A percentile compares a stretch with the other conserved stretches of the same genome.
Conservation (phyloP, 2,888 invertebrate genomes). For the Caenorhabditis drosophilae region DNA sequence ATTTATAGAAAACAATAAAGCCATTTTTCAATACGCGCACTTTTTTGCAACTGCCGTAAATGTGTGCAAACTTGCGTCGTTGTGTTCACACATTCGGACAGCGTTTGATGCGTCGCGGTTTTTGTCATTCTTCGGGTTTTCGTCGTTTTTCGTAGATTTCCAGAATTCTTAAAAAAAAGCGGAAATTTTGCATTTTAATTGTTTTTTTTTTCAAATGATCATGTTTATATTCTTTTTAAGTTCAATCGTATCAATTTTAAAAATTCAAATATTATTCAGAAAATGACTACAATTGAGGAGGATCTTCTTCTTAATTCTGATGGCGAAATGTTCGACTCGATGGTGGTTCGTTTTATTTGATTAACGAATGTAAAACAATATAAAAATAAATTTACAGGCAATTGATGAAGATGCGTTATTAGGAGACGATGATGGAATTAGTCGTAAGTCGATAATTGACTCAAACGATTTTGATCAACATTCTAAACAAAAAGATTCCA, state of each 20-base stretch:
- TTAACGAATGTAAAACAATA: not conserved
- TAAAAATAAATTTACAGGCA: slow-evolving; percentile 11
- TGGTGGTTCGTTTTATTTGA: slow-evolving; percentile 8
- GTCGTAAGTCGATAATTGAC: slow-evolving; percentile 8
- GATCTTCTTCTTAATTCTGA: slow-evolving; percentile 21
- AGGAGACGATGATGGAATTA: slow-evolving; percentile 12
- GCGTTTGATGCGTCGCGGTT: not conserved
- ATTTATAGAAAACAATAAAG: not conserved
- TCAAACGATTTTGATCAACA: slow-evolving; percentile 5
- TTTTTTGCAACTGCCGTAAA: slow-evolving; percentile 3
- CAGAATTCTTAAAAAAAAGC: not conserved
- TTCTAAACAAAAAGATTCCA: slow-evolving; percentile 4
- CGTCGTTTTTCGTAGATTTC: not conserved
- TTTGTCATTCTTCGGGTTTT: not conserved
- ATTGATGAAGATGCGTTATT: slow-evolving; percentile 28
- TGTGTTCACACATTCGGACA: slow-evolving; percentile 14
- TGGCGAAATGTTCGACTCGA: slow-evolving; percentile 5
- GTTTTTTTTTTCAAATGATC: not conserved
- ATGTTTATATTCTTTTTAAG: not conserved
- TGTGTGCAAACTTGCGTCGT: slow-evolving; percentile 15
- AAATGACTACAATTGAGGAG: slow-evolving; percentile 27
- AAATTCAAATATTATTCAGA: no score
- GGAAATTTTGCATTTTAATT: not conserved
- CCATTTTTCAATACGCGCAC: not conserved
- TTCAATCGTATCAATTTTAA: no score